Evolutionary conservation across 2,888 invertebrate genomes (phyloP).

Genomic region (Eurytoma californica): DNA sequence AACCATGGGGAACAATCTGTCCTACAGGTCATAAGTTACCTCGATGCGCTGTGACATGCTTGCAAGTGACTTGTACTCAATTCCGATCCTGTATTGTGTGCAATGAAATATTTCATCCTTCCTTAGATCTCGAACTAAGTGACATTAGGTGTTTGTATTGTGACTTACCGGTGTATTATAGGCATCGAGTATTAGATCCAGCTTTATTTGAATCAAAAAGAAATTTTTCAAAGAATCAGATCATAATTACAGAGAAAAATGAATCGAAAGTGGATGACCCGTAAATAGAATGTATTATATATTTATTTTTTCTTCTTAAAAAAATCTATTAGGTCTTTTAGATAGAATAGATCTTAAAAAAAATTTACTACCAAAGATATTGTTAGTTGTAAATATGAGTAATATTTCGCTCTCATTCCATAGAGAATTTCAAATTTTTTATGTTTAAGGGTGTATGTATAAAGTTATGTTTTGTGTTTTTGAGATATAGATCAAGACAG

Average conservation of each 20-base stretch:
- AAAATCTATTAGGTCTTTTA: neutral
- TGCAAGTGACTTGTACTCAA: conserved; percentile 66
- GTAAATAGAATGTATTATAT: neutral
- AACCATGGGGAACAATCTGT: conserved; percentile 64
- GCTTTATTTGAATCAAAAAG: conserved; percentile 15
- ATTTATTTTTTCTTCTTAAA: neutral
- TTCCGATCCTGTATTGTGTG: conserved; percentile 68
- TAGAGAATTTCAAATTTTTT: too few species aligned
- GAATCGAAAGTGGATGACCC: conserved; percentile 26
- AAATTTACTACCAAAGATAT: neutral
- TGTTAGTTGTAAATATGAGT: neutral
- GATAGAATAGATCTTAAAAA: neutral
- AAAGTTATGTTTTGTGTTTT: too few species aligned
- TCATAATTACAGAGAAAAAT: neutral
- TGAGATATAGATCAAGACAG: too few species aligned
- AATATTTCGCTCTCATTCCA: neutral
- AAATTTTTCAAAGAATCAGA: conserved; percentile 43
- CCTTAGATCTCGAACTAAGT: conserved; percentile 63
- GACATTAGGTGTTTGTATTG: conserved; percentile 69
- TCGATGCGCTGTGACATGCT: conserved; percentile 68
- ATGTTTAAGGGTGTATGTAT: too few species aligned
- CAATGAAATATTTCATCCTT: conserved; percentile 67
- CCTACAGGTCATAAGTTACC: conserved; percentile 68
- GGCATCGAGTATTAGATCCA: conserved; percentile 4
- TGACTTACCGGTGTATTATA: conserved; percentile 64